phyloP scores from a whole-genome alignment of 37 sponge, comb jelly and placozoan genomes.

The Beroe ovata region DNA sequence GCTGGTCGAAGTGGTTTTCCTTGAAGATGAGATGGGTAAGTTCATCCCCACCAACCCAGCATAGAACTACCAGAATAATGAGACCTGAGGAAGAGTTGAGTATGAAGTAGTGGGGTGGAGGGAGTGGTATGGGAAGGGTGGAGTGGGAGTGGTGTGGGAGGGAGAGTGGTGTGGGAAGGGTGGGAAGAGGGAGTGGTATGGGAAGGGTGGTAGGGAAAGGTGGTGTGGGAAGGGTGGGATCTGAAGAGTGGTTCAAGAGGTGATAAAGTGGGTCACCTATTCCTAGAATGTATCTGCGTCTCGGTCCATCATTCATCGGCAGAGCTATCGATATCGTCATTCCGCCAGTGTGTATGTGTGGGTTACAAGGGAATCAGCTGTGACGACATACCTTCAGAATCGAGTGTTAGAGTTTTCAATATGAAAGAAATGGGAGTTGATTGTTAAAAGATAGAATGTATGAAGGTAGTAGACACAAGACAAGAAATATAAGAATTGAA shows the following conservation, averaged over 20 bases:
- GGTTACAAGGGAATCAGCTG: too few relatives aligned
- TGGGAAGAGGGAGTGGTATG: neutral
- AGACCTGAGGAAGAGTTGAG: conserved; percentile 1
- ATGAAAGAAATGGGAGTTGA: too few relatives aligned
- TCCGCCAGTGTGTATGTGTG: neutral
- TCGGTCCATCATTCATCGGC: neutral
- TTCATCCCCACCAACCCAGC: conserved; percentile 62
- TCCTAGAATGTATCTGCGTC: conserved; percentile 18
- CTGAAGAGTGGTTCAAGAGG: too few relatives aligned
- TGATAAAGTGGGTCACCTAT: too few relatives aligned
- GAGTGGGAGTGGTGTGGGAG: neutral
- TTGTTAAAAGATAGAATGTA: too few relatives aligned
- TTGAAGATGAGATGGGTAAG: conserved; percentile 75
- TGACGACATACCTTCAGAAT: too few relatives aligned
- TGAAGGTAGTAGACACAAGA: too few relatives aligned
- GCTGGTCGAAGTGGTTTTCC: conserved; percentile 75
- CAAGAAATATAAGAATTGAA: too few relatives aligned
- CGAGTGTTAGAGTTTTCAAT: too few relatives aligned
- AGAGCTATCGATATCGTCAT: neutral
- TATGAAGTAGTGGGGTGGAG: neutral
- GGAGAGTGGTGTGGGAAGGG: neutral
- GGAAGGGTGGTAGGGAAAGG: neutral
- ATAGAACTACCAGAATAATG: conserved; percentile 30
- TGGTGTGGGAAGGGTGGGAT: too few relatives aligned
- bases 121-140: neutral